These are phyloP conservation scores for Hydropsyche tenuis DNA, from an alignment of 1,140 invertebrate species.

Conservation along the genomic window DNA sequence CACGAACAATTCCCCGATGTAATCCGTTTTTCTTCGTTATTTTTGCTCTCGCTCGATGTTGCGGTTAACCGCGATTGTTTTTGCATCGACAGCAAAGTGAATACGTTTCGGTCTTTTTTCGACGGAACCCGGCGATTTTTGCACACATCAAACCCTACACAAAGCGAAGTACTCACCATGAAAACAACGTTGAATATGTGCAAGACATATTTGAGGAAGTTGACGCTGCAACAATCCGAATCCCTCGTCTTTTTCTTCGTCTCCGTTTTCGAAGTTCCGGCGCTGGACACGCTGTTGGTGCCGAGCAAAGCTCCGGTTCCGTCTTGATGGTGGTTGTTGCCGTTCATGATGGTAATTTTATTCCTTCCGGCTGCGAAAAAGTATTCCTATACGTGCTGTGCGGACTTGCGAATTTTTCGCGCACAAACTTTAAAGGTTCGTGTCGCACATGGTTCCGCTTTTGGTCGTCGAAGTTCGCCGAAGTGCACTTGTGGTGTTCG, in stretches of 20 bases:
- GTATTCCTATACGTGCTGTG: too few species aligned
- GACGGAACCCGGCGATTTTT: too few species aligned
- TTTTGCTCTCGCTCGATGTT: background rate
- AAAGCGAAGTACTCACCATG: conserved; percentile 68
- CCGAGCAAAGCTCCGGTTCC: conserved; percentile 46
- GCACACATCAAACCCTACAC: too few species aligned
- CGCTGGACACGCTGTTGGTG: conserved; percentile 43
- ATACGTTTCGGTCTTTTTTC: too few species aligned
- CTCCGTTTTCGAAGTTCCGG: conserved; percentile 41
- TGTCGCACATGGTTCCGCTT: too few species aligned
- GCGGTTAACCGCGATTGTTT: background rate
- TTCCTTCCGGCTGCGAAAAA: too few species aligned
- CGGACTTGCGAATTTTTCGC: too few species aligned
- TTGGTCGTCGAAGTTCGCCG: too few species aligned
- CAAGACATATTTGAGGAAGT: conserved; percentile 78
- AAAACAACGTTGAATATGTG: conserved; percentile 82
- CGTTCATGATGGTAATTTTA: conserved; percentile 39
- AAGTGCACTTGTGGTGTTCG: too few species aligned
- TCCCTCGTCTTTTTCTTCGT: conserved; percentile 63
- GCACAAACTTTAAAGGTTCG: too few species aligned
- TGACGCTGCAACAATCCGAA: conserved; percentile 77
- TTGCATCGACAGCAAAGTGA: background rate
- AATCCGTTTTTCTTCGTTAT: background rate
- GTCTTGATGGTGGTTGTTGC: conserved; percentile 40
- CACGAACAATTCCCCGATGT: background rate